Evolutionary conservation across 2,888 invertebrate species (phyloP).

Genomic region (Melipona bicolor): DNA sequence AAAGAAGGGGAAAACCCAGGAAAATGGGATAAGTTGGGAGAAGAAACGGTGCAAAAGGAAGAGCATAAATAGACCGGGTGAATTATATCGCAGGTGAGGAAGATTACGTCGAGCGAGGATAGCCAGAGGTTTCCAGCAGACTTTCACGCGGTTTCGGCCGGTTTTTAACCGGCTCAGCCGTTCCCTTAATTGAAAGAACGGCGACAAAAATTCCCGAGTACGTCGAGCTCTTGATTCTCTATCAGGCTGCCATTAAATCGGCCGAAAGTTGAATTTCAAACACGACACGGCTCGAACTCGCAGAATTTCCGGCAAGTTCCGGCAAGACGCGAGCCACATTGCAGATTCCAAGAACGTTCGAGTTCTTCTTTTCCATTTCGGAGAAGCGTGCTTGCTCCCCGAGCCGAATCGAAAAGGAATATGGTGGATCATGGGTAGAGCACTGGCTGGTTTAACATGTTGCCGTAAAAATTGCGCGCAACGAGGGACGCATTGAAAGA

Average conservation of each 20-base stretch:
- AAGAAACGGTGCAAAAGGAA: not conserved
- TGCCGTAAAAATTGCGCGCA: slow-evolving; percentile 31
- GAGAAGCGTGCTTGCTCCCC: not conserved
- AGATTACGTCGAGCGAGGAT: not conserved
- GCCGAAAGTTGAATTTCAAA: not conserved
- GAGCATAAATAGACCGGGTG: not conserved
- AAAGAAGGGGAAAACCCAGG: not conserved
- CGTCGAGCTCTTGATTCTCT: too few species aligned
- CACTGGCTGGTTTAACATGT: slow-evolving; percentile 1
- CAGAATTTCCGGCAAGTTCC: not conserved
- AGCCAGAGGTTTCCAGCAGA: not conserved
- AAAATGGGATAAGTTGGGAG: slow-evolving; percentile 16
- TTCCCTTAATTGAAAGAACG: too few species aligned
- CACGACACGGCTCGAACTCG: not conserved
- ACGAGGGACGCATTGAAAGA: slow-evolving; percentile 2
- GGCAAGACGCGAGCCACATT: not conserved
- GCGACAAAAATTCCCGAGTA: too few species aligned
- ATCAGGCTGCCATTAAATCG: not conserved
- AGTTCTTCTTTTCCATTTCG: slow-evolving; percentile 17
- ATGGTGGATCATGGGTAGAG: slow-evolving; percentile 18
- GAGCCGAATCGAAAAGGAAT: slow-evolving; percentile 25
- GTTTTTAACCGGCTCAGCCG: too few species aligned
- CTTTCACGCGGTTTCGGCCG: too few species aligned
- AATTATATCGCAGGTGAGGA: not conserved
- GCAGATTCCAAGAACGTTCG: slow-evolving; percentile 23